A percentile compares a stretch with the other conserved stretches of the same genome.
phyloP scores from a whole-genome alignment of 2,113 vertebrate genomes.

The Myodes glareolus region DNA sequence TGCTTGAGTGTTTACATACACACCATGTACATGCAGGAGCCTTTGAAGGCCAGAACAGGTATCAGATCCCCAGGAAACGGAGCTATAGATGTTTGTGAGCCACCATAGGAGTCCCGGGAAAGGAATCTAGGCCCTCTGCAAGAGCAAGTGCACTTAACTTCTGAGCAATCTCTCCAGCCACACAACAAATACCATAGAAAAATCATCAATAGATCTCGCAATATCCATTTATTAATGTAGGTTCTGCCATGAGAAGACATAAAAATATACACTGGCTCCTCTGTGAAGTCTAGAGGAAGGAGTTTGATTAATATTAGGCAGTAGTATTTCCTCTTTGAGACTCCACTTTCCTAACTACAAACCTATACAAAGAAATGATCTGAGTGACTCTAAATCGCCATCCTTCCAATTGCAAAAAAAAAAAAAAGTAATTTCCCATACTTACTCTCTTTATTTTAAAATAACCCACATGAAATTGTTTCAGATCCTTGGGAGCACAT shows the following conservation, averaged over 20 bases:
- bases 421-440: not conserved
- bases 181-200: not conserved
- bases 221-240: not conserved
- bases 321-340: not conserved
- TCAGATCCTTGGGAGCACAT: not conserved
- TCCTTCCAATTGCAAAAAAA: not conserved
- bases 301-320: not conserved
- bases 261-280: not conserved
- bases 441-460: constrained; percentile 49
- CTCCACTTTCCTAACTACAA: not conserved
- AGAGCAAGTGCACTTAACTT: too few relatives aligned
- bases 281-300: not conserved
- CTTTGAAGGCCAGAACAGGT: not conserved
- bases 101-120: not conserved
- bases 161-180: not conserved
- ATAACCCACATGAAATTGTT: not conserved
- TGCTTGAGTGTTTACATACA: not conserved
- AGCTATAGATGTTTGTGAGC: not conserved
- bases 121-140: not conserved
- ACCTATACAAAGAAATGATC: not conserved
- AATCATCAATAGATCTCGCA: not conserved
- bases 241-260: not conserved
- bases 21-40: not conserved
- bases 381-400: not conserved
- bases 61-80: not conserved